These are phyloP conservation scores for Sialia sialis DNA, from an alignment of 2,113 vertebrate genomes.

Conservation along the genomic window DNA sequence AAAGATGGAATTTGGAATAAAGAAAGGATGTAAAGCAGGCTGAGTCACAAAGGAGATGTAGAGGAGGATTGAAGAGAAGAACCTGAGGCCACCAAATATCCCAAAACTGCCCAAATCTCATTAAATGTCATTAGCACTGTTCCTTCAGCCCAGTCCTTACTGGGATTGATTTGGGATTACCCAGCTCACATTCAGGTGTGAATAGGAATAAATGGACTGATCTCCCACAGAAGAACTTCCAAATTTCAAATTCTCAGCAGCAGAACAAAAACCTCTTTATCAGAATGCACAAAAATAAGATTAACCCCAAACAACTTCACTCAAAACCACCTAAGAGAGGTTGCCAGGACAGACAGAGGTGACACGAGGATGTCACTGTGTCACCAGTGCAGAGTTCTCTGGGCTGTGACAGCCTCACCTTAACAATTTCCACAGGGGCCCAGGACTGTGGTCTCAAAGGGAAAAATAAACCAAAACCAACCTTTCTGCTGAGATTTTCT, in stretches of 20 bases:
- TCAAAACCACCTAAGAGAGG: not conserved
- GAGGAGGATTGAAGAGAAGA: not conserved
- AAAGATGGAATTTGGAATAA: not conserved
- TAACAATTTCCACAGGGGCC: not conserved
- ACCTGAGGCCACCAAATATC: not conserved
- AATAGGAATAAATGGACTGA: not conserved
- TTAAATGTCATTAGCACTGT: not conserved
- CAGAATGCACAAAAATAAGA: not conserved
- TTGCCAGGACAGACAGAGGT: not conserved
- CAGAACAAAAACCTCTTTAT: not conserved
- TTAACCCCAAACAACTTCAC: not conserved
- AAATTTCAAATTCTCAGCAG: not conserved
- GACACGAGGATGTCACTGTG: not conserved
- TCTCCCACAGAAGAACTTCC: not conserved
- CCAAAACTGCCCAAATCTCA: not conserved
- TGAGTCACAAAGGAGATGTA: slow-evolving; percentile 28
- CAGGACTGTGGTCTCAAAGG: not conserved
- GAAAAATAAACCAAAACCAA: no score
- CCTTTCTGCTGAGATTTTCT: not conserved
- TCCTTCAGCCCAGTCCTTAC: not conserved
- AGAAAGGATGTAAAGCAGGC: not conserved
- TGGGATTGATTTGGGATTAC: not conserved
- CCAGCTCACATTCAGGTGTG: not conserved
- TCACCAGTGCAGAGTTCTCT: not conserved
- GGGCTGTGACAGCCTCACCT: not conserved